Percentiles rank a stretch among this genome's conserved stretches.
Evolutionary conservation across 1,140 invertebrate genomes (phyloP).

Genomic region (Hermetia illucens): DNA sequence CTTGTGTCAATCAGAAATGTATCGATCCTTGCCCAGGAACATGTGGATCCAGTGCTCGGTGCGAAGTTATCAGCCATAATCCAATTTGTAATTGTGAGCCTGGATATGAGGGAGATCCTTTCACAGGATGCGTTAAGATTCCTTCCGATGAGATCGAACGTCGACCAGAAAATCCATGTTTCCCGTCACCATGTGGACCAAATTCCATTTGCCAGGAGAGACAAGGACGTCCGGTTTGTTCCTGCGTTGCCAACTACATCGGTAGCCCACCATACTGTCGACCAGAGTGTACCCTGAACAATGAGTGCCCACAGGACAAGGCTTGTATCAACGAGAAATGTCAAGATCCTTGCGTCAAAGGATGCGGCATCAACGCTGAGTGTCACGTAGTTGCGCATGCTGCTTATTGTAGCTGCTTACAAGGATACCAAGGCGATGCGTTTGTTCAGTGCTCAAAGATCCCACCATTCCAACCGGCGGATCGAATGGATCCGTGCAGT

Average conservation of each 20-base stretch:
- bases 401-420: slow-evolving; percentile 61
- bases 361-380: slow-evolving; percentile 63
- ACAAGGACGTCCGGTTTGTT: slow-evolving; percentile 61
- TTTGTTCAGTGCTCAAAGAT: slow-evolving; percentile 56
- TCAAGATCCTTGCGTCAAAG: slow-evolving; percentile 53
- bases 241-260: slow-evolving; percentile 58
- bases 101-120: slow-evolving; percentile 67
- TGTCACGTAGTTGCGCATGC: slow-evolving; percentile 71
- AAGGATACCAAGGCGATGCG: slow-evolving; percentile 66
- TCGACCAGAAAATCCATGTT: slow-evolving; percentile 47
- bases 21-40: slow-evolving; percentile 61
- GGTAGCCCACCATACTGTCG: slow-evolving; percentile 58
- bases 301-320: slow-evolving; percentile 57
- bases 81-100: slow-evolving; percentile 63
- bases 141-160: slow-evolving; percentile 23
- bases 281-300: slow-evolving; percentile 58
- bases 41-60: slow-evolving; percentile 59
- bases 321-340: slow-evolving; percentile 72
- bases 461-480: slow-evolving; percentile 17
- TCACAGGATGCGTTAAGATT: slow-evolving; percentile 48
- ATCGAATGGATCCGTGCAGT: slow-evolving; percentile 49
- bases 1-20: slow-evolving; percentile 66
- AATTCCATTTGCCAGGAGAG: slow-evolving; percentile 73
- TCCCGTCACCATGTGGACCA: slow-evolving; percentile 67
- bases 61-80: slow-evolving; percentile 66